Base-by-base conservation (phyloP, 2,888 invertebrate genomes). In the Syrphus vitripennis region DNA sequence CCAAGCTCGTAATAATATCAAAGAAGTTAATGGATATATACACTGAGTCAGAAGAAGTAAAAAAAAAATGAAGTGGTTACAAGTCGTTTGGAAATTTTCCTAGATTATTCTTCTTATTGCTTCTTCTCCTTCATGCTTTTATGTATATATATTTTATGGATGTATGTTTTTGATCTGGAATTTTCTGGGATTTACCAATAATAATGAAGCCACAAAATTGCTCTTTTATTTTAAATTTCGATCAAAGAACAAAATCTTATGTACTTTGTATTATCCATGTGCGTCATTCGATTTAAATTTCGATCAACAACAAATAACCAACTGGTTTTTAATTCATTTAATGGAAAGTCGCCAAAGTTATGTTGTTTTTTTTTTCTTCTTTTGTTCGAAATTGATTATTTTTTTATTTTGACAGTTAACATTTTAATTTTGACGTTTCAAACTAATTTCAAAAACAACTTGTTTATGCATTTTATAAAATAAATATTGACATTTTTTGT, bases 1-100 rank as follows among this genome's bases (percentile, higher is more conserved):
- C 45, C 65, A 45, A 9, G 42, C 4, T 63, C 26, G 63, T 42
- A 63, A 42, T 24, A 16, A 42, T 16, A 2, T 45, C 63, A 65
- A 16, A 42, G 10, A 42, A n/a, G n/a, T n/a, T 26, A 63, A 26
- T 42, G 40, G 24, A n/a, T 26, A n/a, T n/a, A n/a, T n/a, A 29
- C 26, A 40, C 16, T 40, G 40, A 63, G 10, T 16, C 65, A 16
- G 12, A 45, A 19, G 29, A 7, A 63, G 26, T n/a, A n/a, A n/a
- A n/a, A 24, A 16, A 14, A 7, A 34, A 31, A 34, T 12, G 10
- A 24, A n/a, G 14, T 45, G 45, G 16, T 45, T 29, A 10, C 45
- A 19, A 19, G 29, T 65, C 65, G 31, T 65, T 65, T 65, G 65
- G 65, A 16, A 31, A 45, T 65, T 65, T 65, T 65, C 45, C 45